Percentiles rank a stretch among this genome's conserved stretches.
These are phyloP conservation scores for Sialia sialis DNA, from an alignment of 2,113 vertebrate species.

Conservation along the genomic window DNA sequence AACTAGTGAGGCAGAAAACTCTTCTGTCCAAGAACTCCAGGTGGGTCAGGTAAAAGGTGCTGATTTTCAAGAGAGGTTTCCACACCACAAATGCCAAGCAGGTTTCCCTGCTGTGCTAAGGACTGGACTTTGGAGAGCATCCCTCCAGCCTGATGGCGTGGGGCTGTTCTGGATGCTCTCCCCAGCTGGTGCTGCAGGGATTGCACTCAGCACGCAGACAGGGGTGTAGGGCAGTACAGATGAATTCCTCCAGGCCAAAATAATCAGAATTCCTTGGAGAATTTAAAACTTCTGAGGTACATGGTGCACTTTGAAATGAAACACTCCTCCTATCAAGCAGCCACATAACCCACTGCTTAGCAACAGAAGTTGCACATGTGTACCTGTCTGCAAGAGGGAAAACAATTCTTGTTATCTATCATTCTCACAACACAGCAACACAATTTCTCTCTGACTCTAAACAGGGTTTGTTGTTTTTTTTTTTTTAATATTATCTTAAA, in stretches of 20 bases:
- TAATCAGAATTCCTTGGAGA: not conserved
- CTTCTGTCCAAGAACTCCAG: not conserved
- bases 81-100: not conserved
- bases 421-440: not conserved
- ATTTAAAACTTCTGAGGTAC: not conserved
- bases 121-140: not conserved
- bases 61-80: not conserved
- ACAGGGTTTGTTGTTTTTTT: not conserved
- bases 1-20: not conserved
- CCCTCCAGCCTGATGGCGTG: fast-evolving
- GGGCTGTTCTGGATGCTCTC: not conserved
- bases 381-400: not conserved
- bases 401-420: not conserved
- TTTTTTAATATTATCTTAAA: not conserved
- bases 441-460: not conserved
- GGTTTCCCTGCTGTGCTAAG: fast-evolving
- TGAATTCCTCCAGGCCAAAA: not conserved
- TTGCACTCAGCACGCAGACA: not conserved
- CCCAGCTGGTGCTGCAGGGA: not conserved
- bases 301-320: not conserved
- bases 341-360: not conserved
- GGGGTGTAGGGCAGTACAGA: not conserved
- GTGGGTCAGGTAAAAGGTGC: not conserved
- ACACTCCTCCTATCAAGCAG: not conserved
- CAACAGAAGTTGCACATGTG: not conserved